Conservation (phyloP, 1,140 invertebrate species). For the Ericerus pela region DNA sequence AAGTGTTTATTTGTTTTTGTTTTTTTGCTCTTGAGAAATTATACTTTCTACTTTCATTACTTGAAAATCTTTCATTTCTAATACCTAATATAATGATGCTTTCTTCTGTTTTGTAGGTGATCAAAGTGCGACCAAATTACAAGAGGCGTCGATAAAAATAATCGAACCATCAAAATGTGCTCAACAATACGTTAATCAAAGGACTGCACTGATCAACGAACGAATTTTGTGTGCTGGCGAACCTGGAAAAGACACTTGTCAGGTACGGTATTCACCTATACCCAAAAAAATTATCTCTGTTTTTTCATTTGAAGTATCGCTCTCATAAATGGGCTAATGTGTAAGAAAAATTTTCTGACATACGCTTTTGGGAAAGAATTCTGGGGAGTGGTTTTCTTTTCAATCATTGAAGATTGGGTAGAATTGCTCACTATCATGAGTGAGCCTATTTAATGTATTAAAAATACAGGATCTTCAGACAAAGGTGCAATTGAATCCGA, state of each 20-base stretch:
- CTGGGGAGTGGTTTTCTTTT: no score
- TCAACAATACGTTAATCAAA: conserved; percentile 39
- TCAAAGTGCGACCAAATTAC: conserved; percentile 40
- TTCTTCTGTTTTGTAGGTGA: conserved; percentile 37
- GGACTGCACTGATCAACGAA: conserved; percentile 41
- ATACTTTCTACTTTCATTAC: no score
- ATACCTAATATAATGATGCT: background rate
- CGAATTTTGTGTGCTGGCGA: conserved; percentile 50
- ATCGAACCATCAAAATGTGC: conserved; percentile 43
- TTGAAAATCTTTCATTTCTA: no score
- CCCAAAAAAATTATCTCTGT: no score
- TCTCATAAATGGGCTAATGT: background rate
- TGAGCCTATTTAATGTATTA: no score
- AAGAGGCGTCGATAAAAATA: conserved; percentile 54
- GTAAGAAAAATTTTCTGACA: background rate
- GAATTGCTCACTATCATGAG: no score
- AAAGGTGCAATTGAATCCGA: no score
- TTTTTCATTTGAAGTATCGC: no score
- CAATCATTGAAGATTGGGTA: no score
- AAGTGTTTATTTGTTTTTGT: background rate
- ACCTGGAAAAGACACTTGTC: conserved; percentile 4
- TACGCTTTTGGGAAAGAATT: background rate
- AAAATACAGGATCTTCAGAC: no score
- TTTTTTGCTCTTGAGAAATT: background rate
- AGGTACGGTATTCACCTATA: conserved; percentile 1